Evolutionary conservation across 1,140 invertebrate species (phyloP).

Genomic region (Proctacanthus coquilletti): DNA sequence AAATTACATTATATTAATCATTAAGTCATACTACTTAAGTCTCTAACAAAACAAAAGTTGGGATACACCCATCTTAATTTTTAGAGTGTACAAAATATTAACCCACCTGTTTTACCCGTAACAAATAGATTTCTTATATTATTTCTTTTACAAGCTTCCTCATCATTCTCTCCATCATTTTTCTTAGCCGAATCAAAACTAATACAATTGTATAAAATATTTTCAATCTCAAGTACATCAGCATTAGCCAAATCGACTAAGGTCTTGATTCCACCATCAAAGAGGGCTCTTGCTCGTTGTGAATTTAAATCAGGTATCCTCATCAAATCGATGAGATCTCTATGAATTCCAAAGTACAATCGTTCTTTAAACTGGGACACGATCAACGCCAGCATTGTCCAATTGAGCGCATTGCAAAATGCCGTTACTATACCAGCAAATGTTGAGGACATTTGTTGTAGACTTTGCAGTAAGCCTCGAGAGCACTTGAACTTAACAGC

Average conservation of each 20-base stretch:
- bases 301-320: constrained; percentile 71
- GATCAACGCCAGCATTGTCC: constrained; percentile 78
- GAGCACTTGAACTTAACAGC: constrained; percentile 70
- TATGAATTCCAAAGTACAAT: constrained; percentile 84
- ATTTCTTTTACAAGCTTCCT: constrained; percentile 48
- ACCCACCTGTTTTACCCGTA: constrained; percentile 52
- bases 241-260: constrained; percentile 63
- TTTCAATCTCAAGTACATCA: constrained; percentile 50
- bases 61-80: too few relatives aligned
- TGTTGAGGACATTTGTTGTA: constrained; percentile 89
- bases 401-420: constrained; percentile 85
- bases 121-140: constrained; percentile 62
- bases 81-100: too few relatives aligned
- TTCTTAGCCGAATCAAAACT: constrained; percentile 74
- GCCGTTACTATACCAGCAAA: constrained; percentile 86
- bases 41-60: too few relatives aligned
- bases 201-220: constrained; percentile 56
- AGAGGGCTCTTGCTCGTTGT: constrained; percentile 67
- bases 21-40: too few relatives aligned
- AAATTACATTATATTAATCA: neutral
- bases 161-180: constrained; percentile 49
- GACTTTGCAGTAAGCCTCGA: constrained; percentile 74
- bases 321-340: constrained; percentile 85
- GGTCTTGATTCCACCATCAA: constrained; percentile 65
- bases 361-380: constrained; percentile 86